Evolutionary conservation across 2,113 vertebrate genomes (phyloP), one percentile per base, ranked within the genome.

Genomic region (Psittacus erithacus): DNA sequence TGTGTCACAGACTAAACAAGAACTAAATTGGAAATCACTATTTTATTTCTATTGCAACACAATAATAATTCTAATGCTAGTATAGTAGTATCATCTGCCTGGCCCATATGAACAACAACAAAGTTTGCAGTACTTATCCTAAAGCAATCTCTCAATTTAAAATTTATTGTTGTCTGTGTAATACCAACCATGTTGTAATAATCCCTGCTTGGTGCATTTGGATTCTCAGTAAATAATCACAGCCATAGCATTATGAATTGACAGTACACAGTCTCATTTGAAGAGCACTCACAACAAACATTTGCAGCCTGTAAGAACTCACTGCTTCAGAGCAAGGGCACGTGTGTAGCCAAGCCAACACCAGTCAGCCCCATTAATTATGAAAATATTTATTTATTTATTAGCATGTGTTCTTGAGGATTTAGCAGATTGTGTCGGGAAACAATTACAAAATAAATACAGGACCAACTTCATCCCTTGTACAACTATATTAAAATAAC

Each of bases 211-310:
- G 1, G 31, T 67, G 35, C 31, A 57, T 86, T 96, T 86, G 44
- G 80, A 88, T 88, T 88, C 80, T 94, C 78, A 86, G 78, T 82
- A 93, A 96, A 95, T 65, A 95, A 85, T 88, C 31, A 11, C 7
- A 7, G 43, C 70, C 76, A 81, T 22, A 63, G 28, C 38, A 63
- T 88, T 82, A 94, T 95, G 95, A 97, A 96, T 97, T 95, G 95
- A 95, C 81, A 62, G 47, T 33, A 41, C 23, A 82, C 1, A 71
- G 41, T 17, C 31, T 83, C 64, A 70, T 52, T 87, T 68, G 52
- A 86, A 86, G 38, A 96, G 39, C 11, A 68, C 83, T 78, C 41
- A 44, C 82, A 93, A 93, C 63, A 96, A 95, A 95, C 44, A 75
- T 13, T 64, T 41, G 35, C 52, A 38, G 29, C 53, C 67, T 81